These are phyloP conservation scores for Eudasyphora cyanicolor DNA, from an alignment of 2,888 invertebrate species.

Conservation along the genomic window DNA sequence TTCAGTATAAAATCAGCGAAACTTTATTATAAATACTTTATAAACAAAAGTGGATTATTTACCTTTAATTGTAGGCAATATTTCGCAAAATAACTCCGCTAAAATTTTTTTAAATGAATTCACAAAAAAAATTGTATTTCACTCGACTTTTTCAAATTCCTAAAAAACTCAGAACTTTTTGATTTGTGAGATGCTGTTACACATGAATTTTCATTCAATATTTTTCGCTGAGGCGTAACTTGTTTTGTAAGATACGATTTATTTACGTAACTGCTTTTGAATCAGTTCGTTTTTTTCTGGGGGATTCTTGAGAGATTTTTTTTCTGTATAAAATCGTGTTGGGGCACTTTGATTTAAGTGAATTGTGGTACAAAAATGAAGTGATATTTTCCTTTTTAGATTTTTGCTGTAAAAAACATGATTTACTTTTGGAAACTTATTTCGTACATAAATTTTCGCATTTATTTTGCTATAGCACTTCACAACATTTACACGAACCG, in stretches of 20 bases:
- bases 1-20: slow-evolving; percentile 8
- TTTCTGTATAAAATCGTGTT: no score
- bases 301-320: slow-evolving; percentile 47
- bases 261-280: slow-evolving; percentile 70
- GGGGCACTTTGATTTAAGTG: slow-evolving; percentile 6
- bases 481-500: neutral
- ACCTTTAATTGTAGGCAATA: slow-evolving; percentile 36
- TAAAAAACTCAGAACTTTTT: slow-evolving; percentile 17
- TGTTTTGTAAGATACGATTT: slow-evolving; percentile 68
- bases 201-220: slow-evolving; percentile 19
- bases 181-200: neutral
- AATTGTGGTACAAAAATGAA: neutral
- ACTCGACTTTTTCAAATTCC: neutral
- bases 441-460: slow-evolving; percentile 20
- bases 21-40: slow-evolving; percentile 13
- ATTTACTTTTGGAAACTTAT: slow-evolving; percentile 27
- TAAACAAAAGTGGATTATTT: no score
- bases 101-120: no score
- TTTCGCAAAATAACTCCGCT: neutral
- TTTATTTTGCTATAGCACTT: slow-evolving; percentile 27
- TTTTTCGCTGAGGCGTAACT: slow-evolving; percentile 67
- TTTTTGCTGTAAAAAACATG: slow-evolving; percentile 46
- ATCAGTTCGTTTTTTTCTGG: slow-evolving; percentile 45
- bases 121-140: slow-evolving; percentile 8
- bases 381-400: slow-evolving; percentile 37